A percentile compares a stretch with the other conserved stretches of the same genome.
These are phyloP conservation scores for Notechis scutatus DNA, from an alignment of 2,113 vertebrate species.

Conservation along the genomic window DNA sequence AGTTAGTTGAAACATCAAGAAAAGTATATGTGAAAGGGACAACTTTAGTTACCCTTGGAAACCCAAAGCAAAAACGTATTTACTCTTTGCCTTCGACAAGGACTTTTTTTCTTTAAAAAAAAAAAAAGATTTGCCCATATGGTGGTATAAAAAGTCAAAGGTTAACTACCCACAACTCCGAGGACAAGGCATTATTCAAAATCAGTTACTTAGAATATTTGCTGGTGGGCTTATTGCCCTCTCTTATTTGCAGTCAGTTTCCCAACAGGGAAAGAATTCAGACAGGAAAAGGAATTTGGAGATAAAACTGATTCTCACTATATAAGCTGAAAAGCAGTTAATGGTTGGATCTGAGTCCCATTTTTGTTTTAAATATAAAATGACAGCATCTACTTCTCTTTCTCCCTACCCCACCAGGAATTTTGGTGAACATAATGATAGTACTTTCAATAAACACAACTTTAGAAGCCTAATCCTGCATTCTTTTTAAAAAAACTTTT, in stretches of 20 bases:
- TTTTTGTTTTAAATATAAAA: conserved; percentile 43
- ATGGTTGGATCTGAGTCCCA: neutral
- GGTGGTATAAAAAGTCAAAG: conserved; percentile 67
- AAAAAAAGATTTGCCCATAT: conserved; percentile 54
- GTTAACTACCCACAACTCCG: conserved; percentile 71
- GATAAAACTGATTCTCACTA: conserved; percentile 5
- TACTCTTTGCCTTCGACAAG: conserved; percentile 46
- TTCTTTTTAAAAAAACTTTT: conserved; percentile 10
- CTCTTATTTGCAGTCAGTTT: conserved; percentile 59
- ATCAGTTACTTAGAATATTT: conserved; percentile 73
- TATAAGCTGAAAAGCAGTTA: conserved; percentile 53
- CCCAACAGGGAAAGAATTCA: conserved; percentile 62
- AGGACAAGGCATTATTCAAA: conserved; percentile 67
- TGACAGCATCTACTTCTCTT: conserved; percentile 8
- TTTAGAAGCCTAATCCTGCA: neutral
- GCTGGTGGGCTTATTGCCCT: conserved; percentile 60
- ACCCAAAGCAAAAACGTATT: conserved; percentile 51
- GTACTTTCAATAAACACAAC: conserved; percentile 16
- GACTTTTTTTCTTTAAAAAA: conserved; percentile 29
- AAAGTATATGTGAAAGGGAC: conserved; percentile 28
- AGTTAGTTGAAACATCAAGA: conserved; percentile 27
- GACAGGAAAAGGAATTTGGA: conserved; percentile 50
- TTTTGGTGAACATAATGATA: conserved; percentile 17
- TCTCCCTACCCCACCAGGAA: neutral
- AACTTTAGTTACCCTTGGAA: conserved; percentile 41